Percentiles rank a stretch among this genome's conserved stretches.
phyloP scores from a whole-genome alignment of 1,140 invertebrate species.

The Drosophila lini region DNA sequence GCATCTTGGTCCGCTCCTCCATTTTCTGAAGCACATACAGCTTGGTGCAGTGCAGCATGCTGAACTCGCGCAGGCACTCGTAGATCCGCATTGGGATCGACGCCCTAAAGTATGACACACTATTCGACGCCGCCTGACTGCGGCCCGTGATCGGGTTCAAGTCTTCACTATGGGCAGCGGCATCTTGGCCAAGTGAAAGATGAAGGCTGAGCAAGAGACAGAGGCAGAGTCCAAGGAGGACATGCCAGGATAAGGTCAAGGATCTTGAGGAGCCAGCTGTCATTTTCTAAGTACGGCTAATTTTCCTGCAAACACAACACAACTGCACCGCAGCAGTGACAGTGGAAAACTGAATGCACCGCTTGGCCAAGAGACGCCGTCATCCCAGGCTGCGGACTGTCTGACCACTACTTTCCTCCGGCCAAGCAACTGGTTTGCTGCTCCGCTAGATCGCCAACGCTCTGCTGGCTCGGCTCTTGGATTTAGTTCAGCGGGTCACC shows the following conservation, averaged over 20 bases:
- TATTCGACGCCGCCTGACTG: conserved; percentile 34
- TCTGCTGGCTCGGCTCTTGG: conserved; percentile 21
- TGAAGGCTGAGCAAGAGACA: conserved; percentile 15
- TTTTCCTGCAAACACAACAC: conserved; percentile 38
- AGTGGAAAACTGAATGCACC: conserved; percentile 67
- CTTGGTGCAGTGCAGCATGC: conserved; percentile 81
- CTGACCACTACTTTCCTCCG: conserved; percentile 49
- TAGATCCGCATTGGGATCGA: conserved; percentile 81
- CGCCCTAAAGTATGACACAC: conserved; percentile 74
- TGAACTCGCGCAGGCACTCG: conserved; percentile 69
- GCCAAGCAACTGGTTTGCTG: conserved; percentile 65
- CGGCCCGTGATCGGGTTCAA: conserved; percentile 33
- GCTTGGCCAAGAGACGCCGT: conserved; percentile 29
- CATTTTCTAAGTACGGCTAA: conserved; percentile 25
- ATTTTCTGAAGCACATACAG: conserved; percentile 80
- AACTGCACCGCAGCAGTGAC: conserved; percentile 74
- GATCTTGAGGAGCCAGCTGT: conserved; percentile 9
- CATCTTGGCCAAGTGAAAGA: conserved; percentile 29
- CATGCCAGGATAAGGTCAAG: conserved; percentile 37
- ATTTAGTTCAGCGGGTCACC: conserved; percentile 77
- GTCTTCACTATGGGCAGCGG: conserved; percentile 44
- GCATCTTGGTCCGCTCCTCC: conserved; percentile 63
- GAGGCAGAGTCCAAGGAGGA: conserved; percentile 59
- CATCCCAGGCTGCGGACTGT: conserved; percentile 54
- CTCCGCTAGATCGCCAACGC: conserved; percentile 37